Percentiles rank a stretch among this genome's conserved stretches.
Evolutionary conservation across 2,888 invertebrate species (phyloP).

Genomic region (Eledone cirrhosa): DNA sequence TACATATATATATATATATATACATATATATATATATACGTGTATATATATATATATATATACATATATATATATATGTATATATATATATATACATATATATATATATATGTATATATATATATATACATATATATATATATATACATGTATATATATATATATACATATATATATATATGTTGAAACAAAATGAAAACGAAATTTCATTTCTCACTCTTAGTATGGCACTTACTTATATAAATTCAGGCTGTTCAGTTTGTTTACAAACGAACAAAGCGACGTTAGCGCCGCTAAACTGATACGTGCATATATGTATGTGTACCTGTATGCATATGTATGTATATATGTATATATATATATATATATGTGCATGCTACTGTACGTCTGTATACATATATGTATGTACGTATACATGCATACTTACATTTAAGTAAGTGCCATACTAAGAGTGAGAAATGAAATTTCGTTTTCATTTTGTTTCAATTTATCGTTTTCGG

Average conservation of each 20-base stretch:
- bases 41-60: background rate
- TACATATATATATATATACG: conserved; percentile 1
- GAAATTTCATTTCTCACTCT: no score
- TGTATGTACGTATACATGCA: no score
- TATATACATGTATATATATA: background rate
- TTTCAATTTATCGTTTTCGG: no score
- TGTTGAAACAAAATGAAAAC: no score
- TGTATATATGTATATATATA: conserved; percentile 11
- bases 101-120: background rate
- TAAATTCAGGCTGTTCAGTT: no score
- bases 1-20: background rate
- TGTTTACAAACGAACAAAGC: no score
- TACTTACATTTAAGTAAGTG: no score
- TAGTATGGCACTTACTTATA: no score
- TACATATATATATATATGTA: background rate
- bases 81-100: background rate
- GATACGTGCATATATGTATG: background rate
- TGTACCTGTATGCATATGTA: background rate
- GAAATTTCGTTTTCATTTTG: no score
- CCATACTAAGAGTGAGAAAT: no score
- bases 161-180: background rate
- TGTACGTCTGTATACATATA: no score
- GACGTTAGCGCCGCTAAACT: no score
- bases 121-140: background rate
- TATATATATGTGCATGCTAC: background rate